Base-by-base conservation (phyloP, 2,797 vertebrate species). In the Gadopsis bispinosus region DNA sequence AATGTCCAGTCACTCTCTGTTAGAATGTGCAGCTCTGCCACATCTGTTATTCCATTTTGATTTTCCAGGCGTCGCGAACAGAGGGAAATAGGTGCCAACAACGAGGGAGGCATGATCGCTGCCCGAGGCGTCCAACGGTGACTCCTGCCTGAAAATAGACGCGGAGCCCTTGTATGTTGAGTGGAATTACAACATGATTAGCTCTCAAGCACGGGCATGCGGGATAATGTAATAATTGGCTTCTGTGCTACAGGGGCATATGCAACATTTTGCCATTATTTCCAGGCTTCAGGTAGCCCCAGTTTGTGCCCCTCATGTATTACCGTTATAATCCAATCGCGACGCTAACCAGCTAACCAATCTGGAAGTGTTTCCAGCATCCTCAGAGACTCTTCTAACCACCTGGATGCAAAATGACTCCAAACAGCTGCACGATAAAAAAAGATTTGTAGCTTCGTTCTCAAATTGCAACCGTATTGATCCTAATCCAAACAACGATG, bases 141-240 rank as follows among this genome's bases (percentile, higher is more conserved):
- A 79, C 65, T 86, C 67, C 77, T n/a, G 69, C 61, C 73, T 78
- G 87, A 83, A 90, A 92, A 86, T 83, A 89, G 73, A 93, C 72
- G 84, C 2, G 33, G 61, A 73, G 70, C 59, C 61, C 62, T 80
- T 43, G 77, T 77, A 68, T 69, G 73, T 61, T 69, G 69, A 78
- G 85, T 62, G 80, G 75, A 83, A 86, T 86, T 83, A 83, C 53
- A 77, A 58, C 69, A 71, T 55, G 71, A 86, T 86, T 73, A 81
- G 75, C 76, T 79, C 73, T 77, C 48, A 6, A 74, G 54, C 37
- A 12, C 48, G 11, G 58, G 77, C 77, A 84, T 64, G 79, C 58
- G 58, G 65, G 71, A 82, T 77, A 77, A 70, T 71, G 51, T 54
- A 48, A 80, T 45, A 60, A 70, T 77, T 77, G 73, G 73, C 43